Conservation (phyloP, 2,888 invertebrate genomes). For the Zygothrica quintamaculata region DNA sequence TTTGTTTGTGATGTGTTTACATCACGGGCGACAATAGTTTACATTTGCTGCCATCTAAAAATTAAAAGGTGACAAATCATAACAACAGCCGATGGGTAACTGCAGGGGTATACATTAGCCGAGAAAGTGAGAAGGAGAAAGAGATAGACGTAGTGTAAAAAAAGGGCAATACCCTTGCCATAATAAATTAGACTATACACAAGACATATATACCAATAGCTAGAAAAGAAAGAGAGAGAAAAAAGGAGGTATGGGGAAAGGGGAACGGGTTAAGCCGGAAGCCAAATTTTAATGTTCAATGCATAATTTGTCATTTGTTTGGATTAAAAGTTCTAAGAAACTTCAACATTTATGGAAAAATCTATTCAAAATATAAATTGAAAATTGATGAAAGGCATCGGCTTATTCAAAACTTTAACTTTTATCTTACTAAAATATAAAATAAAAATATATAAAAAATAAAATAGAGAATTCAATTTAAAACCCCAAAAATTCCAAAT, state of each 20-base stretch:
- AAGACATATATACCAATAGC: slow-evolving; percentile 2
- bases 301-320: slow-evolving; percentile 6
- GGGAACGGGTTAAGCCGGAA: slow-evolving; percentile 23
- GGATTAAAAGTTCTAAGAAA: too few relatives aligned
- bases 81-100: slow-evolving; percentile 57
- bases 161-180: slow-evolving; percentile 51
- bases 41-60: slow-evolving; percentile 76
- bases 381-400: too few relatives aligned
- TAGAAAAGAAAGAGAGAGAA: slow-evolving; percentile 3
- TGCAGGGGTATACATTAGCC: not conserved
- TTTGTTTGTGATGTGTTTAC: slow-evolving; percentile 66
- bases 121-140: too few relatives aligned
- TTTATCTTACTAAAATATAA: too few relatives aligned
- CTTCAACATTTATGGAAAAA: too few relatives aligned
- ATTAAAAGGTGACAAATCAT: slow-evolving; percentile 78
- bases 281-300: slow-evolving; percentile 15
- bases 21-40: slow-evolving; percentile 73
- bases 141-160: slow-evolving; percentile 9
- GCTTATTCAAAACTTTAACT: too few relatives aligned
- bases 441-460: too few relatives aligned
- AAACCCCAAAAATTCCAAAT: too few relatives aligned
- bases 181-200: not conserved
- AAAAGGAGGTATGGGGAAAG: not conserved
- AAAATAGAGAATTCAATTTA: too few relatives aligned
- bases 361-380: too few relatives aligned